Percentiles rank a stretch among this genome's conserved stretches.
Conservation (phyloP, 2,113 vertebrate species). For the Pelmatolapia mariae region DNA sequence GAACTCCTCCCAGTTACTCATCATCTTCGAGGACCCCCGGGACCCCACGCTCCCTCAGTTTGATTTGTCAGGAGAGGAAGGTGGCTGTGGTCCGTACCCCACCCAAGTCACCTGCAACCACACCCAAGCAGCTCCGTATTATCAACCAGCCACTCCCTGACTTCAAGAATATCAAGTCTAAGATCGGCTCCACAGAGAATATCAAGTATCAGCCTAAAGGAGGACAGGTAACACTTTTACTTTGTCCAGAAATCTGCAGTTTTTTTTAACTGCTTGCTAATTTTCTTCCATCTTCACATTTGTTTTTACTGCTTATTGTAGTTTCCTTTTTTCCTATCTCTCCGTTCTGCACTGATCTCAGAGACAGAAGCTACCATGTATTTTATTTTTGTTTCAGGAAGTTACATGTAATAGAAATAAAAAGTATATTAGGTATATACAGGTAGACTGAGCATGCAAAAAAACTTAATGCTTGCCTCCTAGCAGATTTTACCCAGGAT, state of each 20-base stretch:
- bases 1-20: conserved; percentile 93
- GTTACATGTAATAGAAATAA: not conserved
- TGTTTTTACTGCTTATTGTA: not conserved
- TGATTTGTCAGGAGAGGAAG: conserved; percentile 92
- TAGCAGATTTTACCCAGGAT: not conserved
- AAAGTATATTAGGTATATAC: not conserved
- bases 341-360: not conserved
- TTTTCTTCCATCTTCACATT: not conserved
- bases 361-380: not conserved
- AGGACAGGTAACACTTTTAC: conserved; percentile 82
- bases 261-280: not conserved
- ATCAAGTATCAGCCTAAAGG: conserved; percentile 98
- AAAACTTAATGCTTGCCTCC: not conserved
- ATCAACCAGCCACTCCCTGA: conserved; percentile 96
- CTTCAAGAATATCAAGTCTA: conserved; percentile 94
- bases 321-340: not conserved
- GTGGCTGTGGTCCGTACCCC: conserved; percentile 91
- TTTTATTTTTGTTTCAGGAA: not conserved
- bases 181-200: conserved; percentile 96
- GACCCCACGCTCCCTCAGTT: conserved; percentile 90
- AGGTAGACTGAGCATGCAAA: not conserved
- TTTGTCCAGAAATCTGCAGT: not conserved
- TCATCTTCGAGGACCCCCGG: conserved; percentile 89
- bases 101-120: conserved; percentile 91
- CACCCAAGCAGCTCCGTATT: conserved; percentile 92